A percentile compares a stretch with the other conserved stretches of the same genome.
Conservation (phyloP, 2,797 vertebrate genomes). For the Adrianichthys oophorus region DNA sequence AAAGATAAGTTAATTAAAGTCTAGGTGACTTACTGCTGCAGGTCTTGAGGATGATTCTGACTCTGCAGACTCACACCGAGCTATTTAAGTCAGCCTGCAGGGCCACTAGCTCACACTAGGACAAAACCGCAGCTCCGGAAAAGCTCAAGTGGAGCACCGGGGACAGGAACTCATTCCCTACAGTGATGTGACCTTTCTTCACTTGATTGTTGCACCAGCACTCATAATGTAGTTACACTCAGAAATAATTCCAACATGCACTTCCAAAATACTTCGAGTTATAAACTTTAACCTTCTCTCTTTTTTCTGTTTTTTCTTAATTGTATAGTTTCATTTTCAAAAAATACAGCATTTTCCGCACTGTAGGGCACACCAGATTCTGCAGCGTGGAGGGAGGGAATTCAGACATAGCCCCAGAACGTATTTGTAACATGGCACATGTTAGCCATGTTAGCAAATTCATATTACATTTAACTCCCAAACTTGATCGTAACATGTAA, state of each 20-base stretch:
- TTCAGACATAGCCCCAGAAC: too few relatives aligned
- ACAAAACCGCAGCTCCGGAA: constrained; percentile 37
- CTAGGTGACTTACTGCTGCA: constrained; percentile 49
- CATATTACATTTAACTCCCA: too few relatives aligned
- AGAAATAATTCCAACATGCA: constrained; percentile 46
- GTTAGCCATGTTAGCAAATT: too few relatives aligned
- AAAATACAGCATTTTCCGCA: too few relatives aligned
- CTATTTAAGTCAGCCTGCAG: constrained; percentile 56
- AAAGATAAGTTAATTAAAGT: constrained; percentile 20
- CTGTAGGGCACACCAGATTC: too few relatives aligned
- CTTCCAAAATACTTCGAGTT: constrained; percentile 28
- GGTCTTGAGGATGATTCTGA: constrained; percentile 35
- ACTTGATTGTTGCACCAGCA: constrained; percentile 49
- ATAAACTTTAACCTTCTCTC: constrained; percentile 32
- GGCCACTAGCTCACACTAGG: constrained; percentile 45
- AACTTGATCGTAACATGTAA: too few relatives aligned
- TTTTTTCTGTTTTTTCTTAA: background rate
- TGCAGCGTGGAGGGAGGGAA: too few relatives aligned
- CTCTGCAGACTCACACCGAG: constrained; percentile 37
- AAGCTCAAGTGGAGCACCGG: constrained; percentile 34
- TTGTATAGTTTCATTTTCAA: too few relatives aligned
- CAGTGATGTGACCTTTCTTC: constrained; percentile 65
- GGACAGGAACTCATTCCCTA: constrained; percentile 38
- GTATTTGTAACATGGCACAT: too few relatives aligned
- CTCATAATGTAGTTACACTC: constrained; percentile 64